Percentiles rank a stretch among this genome's conserved stretches.
Conservation (phyloP, 92 coral and sea anemone genomes). For the Pocillopora grandis region DNA sequence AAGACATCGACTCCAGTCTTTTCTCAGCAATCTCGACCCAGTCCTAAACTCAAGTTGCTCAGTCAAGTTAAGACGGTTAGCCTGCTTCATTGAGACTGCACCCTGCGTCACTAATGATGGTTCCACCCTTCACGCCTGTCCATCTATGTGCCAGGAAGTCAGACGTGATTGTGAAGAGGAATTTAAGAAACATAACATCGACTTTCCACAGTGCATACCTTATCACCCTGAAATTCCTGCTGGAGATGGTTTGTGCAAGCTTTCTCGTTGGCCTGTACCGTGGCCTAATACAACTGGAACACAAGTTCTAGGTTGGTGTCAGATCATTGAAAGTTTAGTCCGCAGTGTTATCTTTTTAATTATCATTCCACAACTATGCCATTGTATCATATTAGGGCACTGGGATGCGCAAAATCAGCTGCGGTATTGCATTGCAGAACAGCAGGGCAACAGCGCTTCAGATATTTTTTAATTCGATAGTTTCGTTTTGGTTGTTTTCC, state of each 20-base stretch:
- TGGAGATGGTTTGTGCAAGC: constrained; percentile 29
- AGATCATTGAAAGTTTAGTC: neutral
- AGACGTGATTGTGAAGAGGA: constrained; percentile 20
- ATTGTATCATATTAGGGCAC: neutral
- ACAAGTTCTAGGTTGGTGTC: constrained; percentile 13
- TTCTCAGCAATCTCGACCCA: constrained; percentile 8
- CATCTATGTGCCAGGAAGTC: constrained; percentile 38
- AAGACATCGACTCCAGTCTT: constrained; percentile 16
- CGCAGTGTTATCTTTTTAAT: neutral
- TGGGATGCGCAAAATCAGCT: too few relatives aligned
- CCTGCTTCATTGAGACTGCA: constrained; percentile 37
- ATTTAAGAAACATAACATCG: constrained; percentile 19
- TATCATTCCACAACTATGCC: neutral
- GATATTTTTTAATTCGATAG: too few relatives aligned
- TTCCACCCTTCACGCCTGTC: constrained; percentile 35
- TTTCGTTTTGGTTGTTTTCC: too few relatives aligned
- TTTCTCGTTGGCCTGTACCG: constrained; percentile 35
- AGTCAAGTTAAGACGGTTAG: constrained; percentile 23
- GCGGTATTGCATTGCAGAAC: too few relatives aligned
- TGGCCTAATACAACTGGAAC: constrained; percentile 23
- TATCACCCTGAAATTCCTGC: constrained; percentile 22
- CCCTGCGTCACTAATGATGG: constrained; percentile 37
- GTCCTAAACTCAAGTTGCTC: constrained; percentile 39
- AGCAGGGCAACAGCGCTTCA: too few relatives aligned
- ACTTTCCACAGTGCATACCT: constrained; percentile 33